These are phyloP conservation scores for Physocephala rufipes DNA, from an alignment of 2,888 invertebrate species.

Conservation along the genomic window DNA sequence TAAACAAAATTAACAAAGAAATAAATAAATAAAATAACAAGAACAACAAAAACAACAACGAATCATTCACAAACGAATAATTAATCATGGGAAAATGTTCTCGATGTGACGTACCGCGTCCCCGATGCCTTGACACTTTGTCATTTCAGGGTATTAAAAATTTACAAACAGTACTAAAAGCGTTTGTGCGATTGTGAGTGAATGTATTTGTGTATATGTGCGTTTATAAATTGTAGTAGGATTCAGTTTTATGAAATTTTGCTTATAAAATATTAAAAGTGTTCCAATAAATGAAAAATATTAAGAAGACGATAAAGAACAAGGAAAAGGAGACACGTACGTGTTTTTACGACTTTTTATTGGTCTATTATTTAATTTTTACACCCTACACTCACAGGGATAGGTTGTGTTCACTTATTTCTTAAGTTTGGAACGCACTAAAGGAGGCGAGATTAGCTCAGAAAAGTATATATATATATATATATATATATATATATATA, in stretches of 20 bases:
- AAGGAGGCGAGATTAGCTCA: no score
- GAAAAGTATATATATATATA: no score
- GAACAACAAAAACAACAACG: conserved; percentile 20
- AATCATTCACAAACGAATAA: conserved; percentile 29
- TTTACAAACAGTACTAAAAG: conserved; percentile 5
- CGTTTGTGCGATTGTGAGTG: conserved; percentile 32
- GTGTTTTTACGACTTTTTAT: no score
- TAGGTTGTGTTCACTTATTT: no score
- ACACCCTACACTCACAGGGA: no score
- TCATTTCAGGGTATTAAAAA: conserved; percentile 20
- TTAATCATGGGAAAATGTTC: conserved; percentile 37
- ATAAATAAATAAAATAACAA: neutral
- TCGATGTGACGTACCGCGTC: conserved; percentile 31
- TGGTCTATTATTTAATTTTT: no score
- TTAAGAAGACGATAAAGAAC: no score
- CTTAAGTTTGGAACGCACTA: no score
- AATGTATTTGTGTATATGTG: conserved; percentile 26
- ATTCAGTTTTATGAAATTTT: neutral
- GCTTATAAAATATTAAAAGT: neutral
- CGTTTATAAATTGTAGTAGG: conserved; percentile 21
- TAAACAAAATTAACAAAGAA: neutral
- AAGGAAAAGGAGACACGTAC: no score
- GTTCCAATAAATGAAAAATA: neutral
- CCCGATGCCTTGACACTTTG: conserved; percentile 36
- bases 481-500: no score